Evolutionary conservation across 2,797 vertebrate genomes (phyloP).

Genomic region (Poecilia velifera): DNA sequence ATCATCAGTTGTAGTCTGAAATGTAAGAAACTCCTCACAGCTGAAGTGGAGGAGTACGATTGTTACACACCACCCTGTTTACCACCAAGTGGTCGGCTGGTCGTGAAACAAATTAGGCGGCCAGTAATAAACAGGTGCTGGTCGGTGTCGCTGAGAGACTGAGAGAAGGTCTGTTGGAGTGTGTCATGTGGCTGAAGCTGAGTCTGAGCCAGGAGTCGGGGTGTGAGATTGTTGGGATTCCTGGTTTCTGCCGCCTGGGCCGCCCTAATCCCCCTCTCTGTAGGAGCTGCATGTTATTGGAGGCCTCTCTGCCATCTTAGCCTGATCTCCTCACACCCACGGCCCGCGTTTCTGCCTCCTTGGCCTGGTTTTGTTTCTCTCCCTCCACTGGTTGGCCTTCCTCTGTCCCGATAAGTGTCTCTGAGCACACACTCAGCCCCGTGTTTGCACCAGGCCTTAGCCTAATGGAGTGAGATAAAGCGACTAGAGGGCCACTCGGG

Average conservation of each 20-base stretch:
- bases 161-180: slow-evolving; percentile 58
- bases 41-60: background rate
- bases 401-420: slow-evolving; percentile 71
- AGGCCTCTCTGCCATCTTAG: slow-evolving; percentile 73
- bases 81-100: slow-evolving; percentile 59
- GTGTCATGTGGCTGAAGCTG: slow-evolving; percentile 75
- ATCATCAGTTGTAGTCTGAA: too few species aligned
- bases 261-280: slow-evolving; percentile 75
- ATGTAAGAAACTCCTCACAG: background rate
- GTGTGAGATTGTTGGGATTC: slow-evolving; percentile 82
- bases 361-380: slow-evolving; percentile 32
- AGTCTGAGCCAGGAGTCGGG: slow-evolving; percentile 68
- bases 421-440: slow-evolving; percentile 74
- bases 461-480: slow-evolving; percentile 81
- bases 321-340: slow-evolving; percentile 62
- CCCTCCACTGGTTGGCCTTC: slow-evolving; percentile 46
- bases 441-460: slow-evolving; percentile 71
- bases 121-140: slow-evolving; percentile 74
- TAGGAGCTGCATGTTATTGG: slow-evolving; percentile 69
- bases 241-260: slow-evolving; percentile 76
- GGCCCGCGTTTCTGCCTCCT: slow-evolving; percentile 33
- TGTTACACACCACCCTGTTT: slow-evolving; percentile 23
- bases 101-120: slow-evolving; percentile 58
- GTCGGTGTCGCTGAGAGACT: slow-evolving; percentile 38
- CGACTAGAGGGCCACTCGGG: slow-evolving; percentile 63